phyloP scores from a whole-genome alignment of 2,113 vertebrate species.

The Panthera uncia region DNA sequence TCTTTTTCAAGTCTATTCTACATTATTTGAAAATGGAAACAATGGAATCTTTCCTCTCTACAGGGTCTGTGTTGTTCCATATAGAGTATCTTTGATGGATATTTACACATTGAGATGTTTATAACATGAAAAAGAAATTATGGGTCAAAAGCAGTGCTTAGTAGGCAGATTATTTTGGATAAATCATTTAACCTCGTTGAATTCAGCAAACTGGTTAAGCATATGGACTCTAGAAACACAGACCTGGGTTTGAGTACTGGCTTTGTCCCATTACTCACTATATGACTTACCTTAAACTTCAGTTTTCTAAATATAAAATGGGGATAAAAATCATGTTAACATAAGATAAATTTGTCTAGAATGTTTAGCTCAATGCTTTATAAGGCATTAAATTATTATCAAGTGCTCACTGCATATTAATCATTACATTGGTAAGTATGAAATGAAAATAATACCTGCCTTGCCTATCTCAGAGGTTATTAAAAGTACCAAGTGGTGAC shows the following conservation, averaged over 20 bases:
- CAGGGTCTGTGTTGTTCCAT: not conserved
- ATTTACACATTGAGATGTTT: not conserved
- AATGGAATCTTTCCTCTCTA: not conserved
- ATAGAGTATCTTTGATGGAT: not conserved
- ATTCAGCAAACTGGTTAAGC: not conserved
- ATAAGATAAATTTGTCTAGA: not conserved
- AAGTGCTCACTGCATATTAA: not conserved
- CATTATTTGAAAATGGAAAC: constrained; percentile 42
- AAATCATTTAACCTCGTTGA: not conserved
- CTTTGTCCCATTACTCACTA: not conserved
- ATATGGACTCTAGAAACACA: not conserved
- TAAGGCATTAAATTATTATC: not conserved
- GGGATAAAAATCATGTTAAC: not conserved
- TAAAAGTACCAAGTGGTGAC: not conserved
- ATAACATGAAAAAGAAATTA: not conserved
- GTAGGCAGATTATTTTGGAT: not conserved
- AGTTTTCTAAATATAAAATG: not conserved
- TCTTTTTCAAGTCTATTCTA: constrained; percentile 61
- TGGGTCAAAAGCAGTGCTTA: not conserved
- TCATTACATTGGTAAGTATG: not conserved
- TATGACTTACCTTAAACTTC: not conserved
- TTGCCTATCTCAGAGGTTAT: not conserved
- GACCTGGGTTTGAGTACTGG: not conserved
- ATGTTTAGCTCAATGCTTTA: not conserved
- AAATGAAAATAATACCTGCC: not conserved